A percentile compares a stretch with the other conserved stretches of the same genome.
Conservation (phyloP, 2,113 vertebrate species). For the Lichenostomus cassidix region DNA sequence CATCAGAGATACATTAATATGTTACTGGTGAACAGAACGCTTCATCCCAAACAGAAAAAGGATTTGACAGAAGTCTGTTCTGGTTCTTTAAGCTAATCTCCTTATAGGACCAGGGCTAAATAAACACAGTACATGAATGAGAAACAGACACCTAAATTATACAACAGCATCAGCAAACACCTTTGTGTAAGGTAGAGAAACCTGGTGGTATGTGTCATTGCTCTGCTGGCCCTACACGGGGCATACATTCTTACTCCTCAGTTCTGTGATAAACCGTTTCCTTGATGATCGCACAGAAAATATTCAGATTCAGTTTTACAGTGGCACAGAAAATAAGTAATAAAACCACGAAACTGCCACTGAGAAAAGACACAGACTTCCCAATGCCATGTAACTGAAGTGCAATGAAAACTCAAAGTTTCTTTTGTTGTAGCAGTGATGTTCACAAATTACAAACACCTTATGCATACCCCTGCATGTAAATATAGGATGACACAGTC, state of each 20-base stretch:
- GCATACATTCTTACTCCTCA: background rate
- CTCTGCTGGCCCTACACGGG: rapidly evolving
- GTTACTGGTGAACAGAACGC: background rate
- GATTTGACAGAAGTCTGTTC: background rate
- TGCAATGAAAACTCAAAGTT: background rate
- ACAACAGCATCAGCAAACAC: background rate
- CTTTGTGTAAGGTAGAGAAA: background rate
- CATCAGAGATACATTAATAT: background rate
- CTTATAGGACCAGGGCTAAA: background rate
- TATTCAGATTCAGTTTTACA: background rate
- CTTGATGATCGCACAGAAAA: rapidly evolving
- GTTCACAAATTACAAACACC: background rate
- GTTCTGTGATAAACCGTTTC: background rate
- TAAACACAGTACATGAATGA: background rate
- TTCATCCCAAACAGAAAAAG: background rate
- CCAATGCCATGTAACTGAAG: background rate
- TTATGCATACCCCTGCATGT: rapidly evolving
- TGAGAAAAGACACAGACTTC: background rate
- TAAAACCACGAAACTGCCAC: background rate
- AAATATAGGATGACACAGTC: background rate
- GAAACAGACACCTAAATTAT: background rate
- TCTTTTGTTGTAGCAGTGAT: background rate
- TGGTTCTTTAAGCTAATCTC: background rate
- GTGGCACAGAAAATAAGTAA: background rate
- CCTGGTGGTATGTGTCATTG: background rate